Evolutionary conservation across 2,888 invertebrate genomes (phyloP), one percentile per base, ranked within the genome.

Genomic region (Cybosia mesomella): DNA sequence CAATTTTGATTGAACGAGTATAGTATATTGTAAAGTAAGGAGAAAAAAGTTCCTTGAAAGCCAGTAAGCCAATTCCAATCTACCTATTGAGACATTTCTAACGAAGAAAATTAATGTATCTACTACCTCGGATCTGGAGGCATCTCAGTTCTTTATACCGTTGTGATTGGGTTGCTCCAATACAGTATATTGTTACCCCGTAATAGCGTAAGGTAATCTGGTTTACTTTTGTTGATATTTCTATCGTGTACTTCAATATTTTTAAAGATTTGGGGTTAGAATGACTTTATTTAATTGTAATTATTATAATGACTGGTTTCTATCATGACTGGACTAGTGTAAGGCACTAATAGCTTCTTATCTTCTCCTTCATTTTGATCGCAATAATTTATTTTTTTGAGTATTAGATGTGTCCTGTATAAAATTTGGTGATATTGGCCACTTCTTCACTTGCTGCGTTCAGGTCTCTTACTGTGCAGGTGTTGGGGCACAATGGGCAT

Each of bases 41-140:
- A 49, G 18, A 49, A 49, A 49, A 49, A 49, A n/a, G n/a, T 0
- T 49, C n/a, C 49, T 49, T n/a, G 9, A 18, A 49, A 49, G n/a
- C 49, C 49, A 49, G 49, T n/a, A n/a, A 49, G n/a, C 49, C 49
- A 49, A 49, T n/a, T 55, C 22, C 22, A 24, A 55, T 55, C 24
- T 55, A 49, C 49, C 49, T 49, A 49, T 49, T 49, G n/a, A 49
- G 49, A 49, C 49, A 49, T 49, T 49, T 49, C 49, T 49, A n/a
- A 49, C 49, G 49, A 49, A 49, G 49, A n/a, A 49, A 49, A 49
- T 49, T 49, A 49, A 49, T 49, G 49, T 49, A 49, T n/a, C n/a
- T 49, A 49, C 49, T n/a, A 3, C 18, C 49, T 49, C 49, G 49
- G 49, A n/a, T 1, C 49, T 49, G n/a, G n/a, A 49, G 49, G 18